These are phyloP conservation scores for Nysson spinosus DNA, from an alignment of 2,888 invertebrate species.

Conservation along the genomic window DNA sequence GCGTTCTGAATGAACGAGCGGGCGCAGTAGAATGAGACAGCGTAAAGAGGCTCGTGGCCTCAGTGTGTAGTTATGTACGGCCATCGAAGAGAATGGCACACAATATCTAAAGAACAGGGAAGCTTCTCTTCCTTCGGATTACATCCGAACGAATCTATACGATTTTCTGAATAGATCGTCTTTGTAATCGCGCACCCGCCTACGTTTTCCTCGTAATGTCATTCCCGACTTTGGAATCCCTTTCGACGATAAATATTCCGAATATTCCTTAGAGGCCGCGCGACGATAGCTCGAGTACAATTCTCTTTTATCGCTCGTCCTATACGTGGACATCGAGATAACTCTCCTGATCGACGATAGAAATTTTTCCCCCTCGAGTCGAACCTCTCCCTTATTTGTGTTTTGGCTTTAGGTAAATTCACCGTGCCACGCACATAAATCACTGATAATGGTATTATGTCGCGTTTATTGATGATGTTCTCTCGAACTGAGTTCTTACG, in stretches of 20 bases:
- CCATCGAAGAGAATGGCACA: slow-evolving; percentile 51
- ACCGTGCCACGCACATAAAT: slow-evolving; percentile 7
- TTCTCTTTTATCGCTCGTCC: slow-evolving; percentile 36
- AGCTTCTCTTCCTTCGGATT: slow-evolving; percentile 36
- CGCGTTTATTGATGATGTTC: slow-evolving; percentile 5
- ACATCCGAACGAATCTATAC: slow-evolving; percentile 23
- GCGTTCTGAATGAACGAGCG: slow-evolving; percentile 56
- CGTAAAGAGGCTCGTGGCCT: slow-evolving; percentile 33
- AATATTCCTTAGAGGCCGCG: slow-evolving; percentile 36
- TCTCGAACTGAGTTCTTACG: not conserved
- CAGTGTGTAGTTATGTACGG: slow-evolving; percentile 41
- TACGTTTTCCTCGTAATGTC: slow-evolving; percentile 46
- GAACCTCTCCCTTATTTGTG: not conserved
- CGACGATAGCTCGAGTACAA: slow-evolving; percentile 32
- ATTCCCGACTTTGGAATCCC: slow-evolving; percentile 34
- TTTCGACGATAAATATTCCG: slow-evolving; percentile 48
- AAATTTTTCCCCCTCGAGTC: not conserved
- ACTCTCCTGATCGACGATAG: slow-evolving; percentile 33
- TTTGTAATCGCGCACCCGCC: slow-evolving; percentile 31
- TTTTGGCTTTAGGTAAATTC: not conserved
- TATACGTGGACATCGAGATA: slow-evolving; percentile 23
- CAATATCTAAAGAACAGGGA: slow-evolving; percentile 47
- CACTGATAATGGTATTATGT: slow-evolving; percentile 2
- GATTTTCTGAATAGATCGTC: slow-evolving; percentile 21
- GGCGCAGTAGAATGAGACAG: slow-evolving; percentile 49